These are phyloP conservation scores for Apostichopus californicus DNA, from an alignment of 35 echinoderm and acorn worm genomes.

Conservation along the genomic window DNA sequence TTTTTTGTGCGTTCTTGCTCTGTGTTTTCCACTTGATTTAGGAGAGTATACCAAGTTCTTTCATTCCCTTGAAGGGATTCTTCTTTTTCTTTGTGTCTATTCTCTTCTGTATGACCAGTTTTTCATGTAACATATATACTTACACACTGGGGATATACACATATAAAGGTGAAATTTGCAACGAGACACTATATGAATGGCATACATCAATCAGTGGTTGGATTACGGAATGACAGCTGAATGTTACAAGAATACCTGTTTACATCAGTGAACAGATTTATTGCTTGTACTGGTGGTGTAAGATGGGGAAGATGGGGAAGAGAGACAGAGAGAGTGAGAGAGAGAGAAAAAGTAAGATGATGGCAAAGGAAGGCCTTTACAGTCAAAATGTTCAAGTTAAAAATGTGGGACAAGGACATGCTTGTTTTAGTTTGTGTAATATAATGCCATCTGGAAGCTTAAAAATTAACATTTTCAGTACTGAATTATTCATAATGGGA, in stretches of 20 bases:
- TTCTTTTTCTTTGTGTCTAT: no score
- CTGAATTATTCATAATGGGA: neutral
- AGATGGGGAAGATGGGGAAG: no score
- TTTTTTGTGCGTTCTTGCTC: no score
- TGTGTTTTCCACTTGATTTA: no score
- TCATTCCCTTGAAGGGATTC: no score
- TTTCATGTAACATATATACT: no score
- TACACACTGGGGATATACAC: no score
- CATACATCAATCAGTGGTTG: slow-evolving; percentile 38
- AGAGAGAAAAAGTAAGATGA: no score
- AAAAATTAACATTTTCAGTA: neutral
- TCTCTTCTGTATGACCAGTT: no score
- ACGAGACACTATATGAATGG: slow-evolving; percentile 8
- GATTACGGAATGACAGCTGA: slow-evolving; percentile 31
- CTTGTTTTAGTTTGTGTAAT: neutral
- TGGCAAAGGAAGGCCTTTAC: no score
- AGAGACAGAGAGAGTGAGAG: neutral
- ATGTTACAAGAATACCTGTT: slow-evolving; percentile 52
- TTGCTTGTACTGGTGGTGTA: neutral
- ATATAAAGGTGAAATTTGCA: neutral
- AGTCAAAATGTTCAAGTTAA: neutral
- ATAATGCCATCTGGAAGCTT: neutral
- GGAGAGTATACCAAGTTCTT: no score
- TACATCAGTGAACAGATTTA: slow-evolving; percentile 34
- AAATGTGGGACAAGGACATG: neutral